Conservation (phyloP, 92 coral and sea anemone species). For the Siderastrea siderea region DNA sequence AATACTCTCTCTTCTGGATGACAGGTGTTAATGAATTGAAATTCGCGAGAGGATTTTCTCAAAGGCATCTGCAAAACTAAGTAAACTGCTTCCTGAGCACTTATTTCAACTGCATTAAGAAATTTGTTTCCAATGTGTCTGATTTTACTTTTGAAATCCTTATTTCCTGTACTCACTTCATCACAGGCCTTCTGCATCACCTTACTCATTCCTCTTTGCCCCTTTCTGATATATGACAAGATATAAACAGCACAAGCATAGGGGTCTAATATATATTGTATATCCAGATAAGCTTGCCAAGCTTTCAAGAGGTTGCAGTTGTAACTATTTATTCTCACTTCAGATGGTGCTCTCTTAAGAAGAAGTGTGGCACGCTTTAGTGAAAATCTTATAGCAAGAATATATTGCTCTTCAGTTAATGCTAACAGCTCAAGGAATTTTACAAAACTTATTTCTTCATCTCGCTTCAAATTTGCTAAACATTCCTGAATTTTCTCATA, state of each 20-base stretch:
- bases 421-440: slow-evolving; percentile 8
- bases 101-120: slow-evolving; percentile 80
- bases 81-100: slow-evolving; percentile 82
- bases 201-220: slow-evolving; percentile 85
- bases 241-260: slow-evolving; percentile 69
- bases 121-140: slow-evolving; percentile 81
- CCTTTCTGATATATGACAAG: slow-evolving; percentile 75
- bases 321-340: slow-evolving; percentile 26
- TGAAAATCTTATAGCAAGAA: slow-evolving; percentile 43
- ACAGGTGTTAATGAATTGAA: slow-evolving; percentile 78
- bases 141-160: slow-evolving; percentile 53
- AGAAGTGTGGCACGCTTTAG: slow-evolving; percentile 33
- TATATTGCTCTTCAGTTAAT: slow-evolving; percentile 35
- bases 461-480: not conserved
- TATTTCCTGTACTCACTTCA: slow-evolving; percentile 75
- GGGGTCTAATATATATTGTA: slow-evolving; percentile 66
- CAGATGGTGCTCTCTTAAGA: slow-evolving; percentile 51
- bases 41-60: slow-evolving; percentile 66
- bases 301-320: slow-evolving; percentile 42
- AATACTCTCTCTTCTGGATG: slow-evolving; percentile 80
- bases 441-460: slow-evolving; percentile 38
- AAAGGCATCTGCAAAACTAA: slow-evolving; percentile 81
- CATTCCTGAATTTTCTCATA: not conserved
- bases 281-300: slow-evolving; percentile 62
- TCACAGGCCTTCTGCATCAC: slow-evolving; percentile 73